A percentile compares a stretch with the other conserved stretches of the same genome.
These are phyloP conservation scores for Volucella zonaria DNA, from an alignment of 2,888 invertebrate genomes.

Conservation along the genomic window DNA sequence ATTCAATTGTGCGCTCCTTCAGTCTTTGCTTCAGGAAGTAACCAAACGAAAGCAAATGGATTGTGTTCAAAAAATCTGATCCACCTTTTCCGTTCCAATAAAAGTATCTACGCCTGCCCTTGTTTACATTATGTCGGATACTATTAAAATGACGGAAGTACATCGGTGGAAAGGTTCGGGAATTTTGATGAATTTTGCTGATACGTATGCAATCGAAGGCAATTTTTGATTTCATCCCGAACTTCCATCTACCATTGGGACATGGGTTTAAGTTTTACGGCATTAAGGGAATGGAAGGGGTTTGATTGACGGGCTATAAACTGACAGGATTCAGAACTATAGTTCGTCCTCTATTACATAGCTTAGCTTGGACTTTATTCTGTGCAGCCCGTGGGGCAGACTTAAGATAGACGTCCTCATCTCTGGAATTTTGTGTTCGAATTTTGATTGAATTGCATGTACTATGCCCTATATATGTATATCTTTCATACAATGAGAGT, in stretches of 20 bases:
- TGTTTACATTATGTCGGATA: constrained; percentile 38
- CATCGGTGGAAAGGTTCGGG: background rate
- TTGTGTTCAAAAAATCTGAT: background rate
- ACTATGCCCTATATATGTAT: background rate
- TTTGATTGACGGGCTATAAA: too few species aligned
- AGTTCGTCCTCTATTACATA: background rate
- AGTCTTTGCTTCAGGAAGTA: background rate
- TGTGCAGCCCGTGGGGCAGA: background rate
- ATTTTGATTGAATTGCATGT: constrained; percentile 48
- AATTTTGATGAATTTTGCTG: constrained; percentile 6
- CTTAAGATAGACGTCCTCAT: background rate
- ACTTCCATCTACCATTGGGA: background rate
- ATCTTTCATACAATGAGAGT: background rate
- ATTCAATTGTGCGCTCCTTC: constrained; percentile 39
- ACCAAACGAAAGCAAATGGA: constrained; percentile 5
- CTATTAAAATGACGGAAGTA: constrained; percentile 28
- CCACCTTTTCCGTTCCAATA: background rate
- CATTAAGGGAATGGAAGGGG: constrained; percentile 1
- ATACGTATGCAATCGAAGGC: constrained; percentile 24
- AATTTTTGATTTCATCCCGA: constrained; percentile 9
- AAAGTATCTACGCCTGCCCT: constrained; percentile 21
- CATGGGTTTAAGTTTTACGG: background rate
- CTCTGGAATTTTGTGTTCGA: background rate
- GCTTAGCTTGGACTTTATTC: background rate
- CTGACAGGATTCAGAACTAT: background rate